Conservation (phyloP, 2,888 invertebrate species). For the Brachypalpus laphriformis region DNA sequence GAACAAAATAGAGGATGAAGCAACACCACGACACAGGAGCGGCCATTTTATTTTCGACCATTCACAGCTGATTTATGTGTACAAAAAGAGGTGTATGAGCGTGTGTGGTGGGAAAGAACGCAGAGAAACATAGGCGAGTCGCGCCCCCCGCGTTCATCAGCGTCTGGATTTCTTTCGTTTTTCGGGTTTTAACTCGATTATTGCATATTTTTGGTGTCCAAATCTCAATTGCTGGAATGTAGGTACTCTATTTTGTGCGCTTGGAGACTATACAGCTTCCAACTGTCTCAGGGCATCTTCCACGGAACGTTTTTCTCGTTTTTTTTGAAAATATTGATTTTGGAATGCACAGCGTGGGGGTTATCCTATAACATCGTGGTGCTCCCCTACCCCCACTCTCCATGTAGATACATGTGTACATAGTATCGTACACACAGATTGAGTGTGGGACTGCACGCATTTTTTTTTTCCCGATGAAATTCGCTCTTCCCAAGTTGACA, state of each 20-base stretch:
- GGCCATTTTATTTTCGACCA: constrained; percentile 70
- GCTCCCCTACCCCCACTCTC: constrained; percentile 5
- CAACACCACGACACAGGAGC: constrained; percentile 51
- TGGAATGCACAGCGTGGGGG: constrained; percentile 62
- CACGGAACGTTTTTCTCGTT: not conserved
- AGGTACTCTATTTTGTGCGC: constrained; percentile 62
- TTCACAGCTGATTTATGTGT: constrained; percentile 72
- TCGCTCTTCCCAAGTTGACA: constrained; percentile 22
- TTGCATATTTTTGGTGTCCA: constrained; percentile 31
- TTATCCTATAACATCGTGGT: constrained; percentile 32
- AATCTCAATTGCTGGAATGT: constrained; percentile 16
- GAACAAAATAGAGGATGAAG: constrained; percentile 37
- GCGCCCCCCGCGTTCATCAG: constrained; percentile 34
- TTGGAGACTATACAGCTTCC: constrained; percentile 30
- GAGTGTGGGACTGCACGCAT: constrained; percentile 52
- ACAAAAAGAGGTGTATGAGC: constrained; percentile 35
- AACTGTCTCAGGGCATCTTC: constrained; percentile 37
- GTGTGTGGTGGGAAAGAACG: constrained; percentile 13
- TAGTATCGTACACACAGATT: constrained; percentile 7
- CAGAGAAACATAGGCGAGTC: constrained; percentile 38
- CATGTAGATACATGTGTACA: not conserved
- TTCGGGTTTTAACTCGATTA: constrained; percentile 22
- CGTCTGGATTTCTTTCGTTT: constrained; percentile 24
- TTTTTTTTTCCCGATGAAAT: constrained; percentile 41
- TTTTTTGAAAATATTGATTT: constrained; percentile 58